These are phyloP conservation scores for Scaptomyza reducta DNA, from an alignment of 2,888 invertebrate species.

Conservation along the genomic window DNA sequence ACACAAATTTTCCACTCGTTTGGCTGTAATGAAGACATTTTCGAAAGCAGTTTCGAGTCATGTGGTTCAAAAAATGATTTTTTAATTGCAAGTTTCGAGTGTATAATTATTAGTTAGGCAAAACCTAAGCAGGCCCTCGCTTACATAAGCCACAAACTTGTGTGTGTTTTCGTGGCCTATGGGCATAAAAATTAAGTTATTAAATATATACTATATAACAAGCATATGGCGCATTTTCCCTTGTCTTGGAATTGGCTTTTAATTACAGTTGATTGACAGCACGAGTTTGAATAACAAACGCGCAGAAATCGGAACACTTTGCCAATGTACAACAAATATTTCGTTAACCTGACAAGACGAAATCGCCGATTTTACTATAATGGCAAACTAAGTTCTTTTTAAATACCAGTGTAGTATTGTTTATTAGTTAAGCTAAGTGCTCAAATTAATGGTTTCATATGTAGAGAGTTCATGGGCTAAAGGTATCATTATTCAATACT, in stretches of 20 bases:
- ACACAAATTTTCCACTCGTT: conserved; percentile 35
- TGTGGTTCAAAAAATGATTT: conserved; percentile 65
- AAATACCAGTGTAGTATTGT: not conserved
- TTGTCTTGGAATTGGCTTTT: conserved; percentile 22
- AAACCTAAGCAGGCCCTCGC: conserved; percentile 40
- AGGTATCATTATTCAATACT: too few relatives aligned
- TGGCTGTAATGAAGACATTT: conserved; percentile 68
- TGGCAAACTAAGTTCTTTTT: not conserved
- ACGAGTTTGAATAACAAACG: conserved; percentile 24
- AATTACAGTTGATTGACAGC: conserved; percentile 66
- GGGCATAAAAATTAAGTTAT: conserved; percentile 72
- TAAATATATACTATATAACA: conserved; percentile 34
- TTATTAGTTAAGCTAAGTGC: too few relatives aligned
- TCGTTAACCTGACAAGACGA: not conserved
- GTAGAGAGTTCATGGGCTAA: too few relatives aligned
- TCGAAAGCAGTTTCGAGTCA: conserved; percentile 56
- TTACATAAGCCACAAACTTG: conserved; percentile 60
- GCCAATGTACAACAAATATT: conserved; percentile 8
- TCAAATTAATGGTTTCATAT: not conserved
- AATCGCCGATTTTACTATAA: conserved; percentile 6
- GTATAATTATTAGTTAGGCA: conserved; percentile 74
- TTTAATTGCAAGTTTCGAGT: conserved; percentile 66
- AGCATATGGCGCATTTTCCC: conserved; percentile 23
- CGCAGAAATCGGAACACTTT: conserved; percentile 19
- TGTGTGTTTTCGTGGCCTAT: conserved; percentile 61